A percentile compares a stretch with the other conserved stretches of the same genome.
Conservation (phyloP, 2,888 invertebrate species). For the Polydrusus pterygomalis region DNA sequence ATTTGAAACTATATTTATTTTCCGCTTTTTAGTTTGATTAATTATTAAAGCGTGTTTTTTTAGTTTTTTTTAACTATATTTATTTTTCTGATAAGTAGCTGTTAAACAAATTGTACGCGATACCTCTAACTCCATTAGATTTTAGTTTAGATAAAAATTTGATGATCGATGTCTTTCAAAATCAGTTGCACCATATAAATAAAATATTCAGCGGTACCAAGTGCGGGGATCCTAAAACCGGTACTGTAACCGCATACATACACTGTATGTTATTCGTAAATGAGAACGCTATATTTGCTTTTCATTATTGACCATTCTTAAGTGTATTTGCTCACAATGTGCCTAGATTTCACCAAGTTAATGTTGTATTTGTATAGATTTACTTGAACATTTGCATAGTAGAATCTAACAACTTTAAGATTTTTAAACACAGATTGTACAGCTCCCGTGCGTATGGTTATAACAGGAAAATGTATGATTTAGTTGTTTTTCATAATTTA, state of each 20-base stretch:
- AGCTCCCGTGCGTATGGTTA: slow-evolving; percentile 40
- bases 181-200: background rate
- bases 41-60: too few species aligned
- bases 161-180: too few species aligned
- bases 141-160: too few species aligned
- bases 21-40: too few species aligned
- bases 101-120: too few species aligned
- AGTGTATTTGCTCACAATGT: slow-evolving; percentile 54
- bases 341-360: slow-evolving; percentile 53
- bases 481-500: too few species aligned
- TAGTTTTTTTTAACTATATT: too few species aligned
- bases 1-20: too few species aligned
- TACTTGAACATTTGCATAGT: slow-evolving; percentile 49
- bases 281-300: slow-evolving; percentile 52
- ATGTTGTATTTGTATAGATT: slow-evolving; percentile 50
- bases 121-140: too few species aligned
- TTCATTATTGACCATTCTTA: slow-evolving; percentile 55
- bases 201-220: background rate
- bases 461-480: background rate
- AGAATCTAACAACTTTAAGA: slow-evolving; percentile 36
- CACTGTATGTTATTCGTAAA: slow-evolving; percentile 36
- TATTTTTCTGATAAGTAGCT: too few species aligned
- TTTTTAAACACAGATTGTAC: slow-evolving; percentile 37
- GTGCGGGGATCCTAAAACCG: slow-evolving; percentile 19
- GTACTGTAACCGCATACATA: slow-evolving; percentile 30